phyloP scores from a whole-genome alignment of 2,113 vertebrate species.

The Cebidichthys violaceus region DNA sequence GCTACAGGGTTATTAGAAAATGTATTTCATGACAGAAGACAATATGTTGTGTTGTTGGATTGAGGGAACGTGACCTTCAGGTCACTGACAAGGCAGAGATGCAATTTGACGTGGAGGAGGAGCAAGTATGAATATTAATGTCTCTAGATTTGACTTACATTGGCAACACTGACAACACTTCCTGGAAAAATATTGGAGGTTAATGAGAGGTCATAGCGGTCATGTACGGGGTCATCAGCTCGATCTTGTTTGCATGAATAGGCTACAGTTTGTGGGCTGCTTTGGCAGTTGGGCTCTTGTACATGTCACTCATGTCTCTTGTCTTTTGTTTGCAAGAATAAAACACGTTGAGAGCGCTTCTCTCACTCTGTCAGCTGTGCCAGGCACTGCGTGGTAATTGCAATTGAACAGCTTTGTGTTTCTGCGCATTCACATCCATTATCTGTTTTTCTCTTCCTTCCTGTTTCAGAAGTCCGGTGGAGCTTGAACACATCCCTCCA shows the following conservation, averaged over 20 bases:
- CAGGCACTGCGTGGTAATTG: constrained; percentile 76
- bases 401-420: constrained; percentile 75
- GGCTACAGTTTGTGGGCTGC: constrained; percentile 22
- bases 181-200: not conserved
- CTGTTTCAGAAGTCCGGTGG: constrained; percentile 49
- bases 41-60: not conserved
- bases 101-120: not conserved
- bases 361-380: constrained; percentile 75
- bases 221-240: not conserved
- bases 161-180: not conserved
- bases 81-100: constrained; percentile 1
- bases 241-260: constrained; percentile 19
- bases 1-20: not conserved
- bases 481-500: constrained; percentile 56
- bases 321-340: constrained; percentile 70
- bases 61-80: constrained; percentile 11
- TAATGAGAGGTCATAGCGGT: constrained; percentile 10
- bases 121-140: not conserved
- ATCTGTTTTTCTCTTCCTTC: constrained; percentile 70
- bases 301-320: constrained; percentile 51
- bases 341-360: constrained; percentile 59
- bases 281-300: constrained; percentile 56
- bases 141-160: not conserved
- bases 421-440: constrained; percentile 68
- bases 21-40: not conserved